Conservation (phyloP, 2,797 vertebrate species). For the Molossus alvarezi region DNA sequence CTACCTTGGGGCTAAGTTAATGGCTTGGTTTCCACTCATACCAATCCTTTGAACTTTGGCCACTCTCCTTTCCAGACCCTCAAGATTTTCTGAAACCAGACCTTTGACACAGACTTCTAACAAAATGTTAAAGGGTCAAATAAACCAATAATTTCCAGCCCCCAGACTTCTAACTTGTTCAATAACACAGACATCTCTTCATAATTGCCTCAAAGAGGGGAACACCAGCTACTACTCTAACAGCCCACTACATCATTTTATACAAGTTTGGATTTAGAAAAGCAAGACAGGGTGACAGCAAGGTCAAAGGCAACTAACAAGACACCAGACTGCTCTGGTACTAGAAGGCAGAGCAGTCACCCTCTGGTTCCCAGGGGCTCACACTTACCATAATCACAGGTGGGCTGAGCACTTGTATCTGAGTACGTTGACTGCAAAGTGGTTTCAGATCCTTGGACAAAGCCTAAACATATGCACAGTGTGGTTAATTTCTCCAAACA, state of each 20-base stretch:
- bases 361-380: not conserved
- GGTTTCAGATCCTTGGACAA: conserved; percentile 87
- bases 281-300: not conserved
- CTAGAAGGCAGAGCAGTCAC: not conserved
- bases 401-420: conserved; percentile 82
- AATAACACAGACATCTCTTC: not conserved
- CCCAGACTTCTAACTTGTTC: not conserved
- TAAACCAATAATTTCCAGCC: not conserved
- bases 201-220: not conserved
- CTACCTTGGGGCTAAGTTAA: not conserved
- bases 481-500: conserved; percentile 72
- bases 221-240: conserved; percentile 20
- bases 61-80: not conserved
- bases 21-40: not conserved
- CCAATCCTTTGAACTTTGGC: not conserved
- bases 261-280: not conserved
- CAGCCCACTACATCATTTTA: not conserved
- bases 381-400: conserved; percentile 86
- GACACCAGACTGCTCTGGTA: not conserved
- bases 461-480: conserved; percentile 80
- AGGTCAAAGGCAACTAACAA: conserved; percentile 11
- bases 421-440: conserved; percentile 85
- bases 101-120: conserved; percentile 56
- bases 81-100: conserved; percentile 30
- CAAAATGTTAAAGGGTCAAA: conserved; percentile 33